Base-by-base conservation (phyloP, 2,888 invertebrate species). In the Drosophila aldrichi region DNA sequence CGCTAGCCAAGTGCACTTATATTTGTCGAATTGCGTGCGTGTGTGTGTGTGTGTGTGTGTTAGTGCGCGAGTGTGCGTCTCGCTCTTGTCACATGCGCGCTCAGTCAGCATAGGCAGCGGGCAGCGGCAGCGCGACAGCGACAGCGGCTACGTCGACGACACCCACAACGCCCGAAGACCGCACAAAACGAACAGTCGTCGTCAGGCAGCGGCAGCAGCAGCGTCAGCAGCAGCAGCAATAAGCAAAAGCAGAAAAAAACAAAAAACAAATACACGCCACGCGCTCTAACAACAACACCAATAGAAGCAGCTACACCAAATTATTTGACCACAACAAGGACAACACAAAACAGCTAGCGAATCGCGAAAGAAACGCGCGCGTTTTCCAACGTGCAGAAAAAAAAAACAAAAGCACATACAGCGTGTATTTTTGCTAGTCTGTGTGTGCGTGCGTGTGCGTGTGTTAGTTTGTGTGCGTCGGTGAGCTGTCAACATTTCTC, bases 171-270 rank as follows among this genome's bases (percentile, higher is more conserved):
- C 56, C 43, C 78, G 81, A 78, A 81, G 78, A 77, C 81, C 64
- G 69, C 60, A 58, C 55, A 62, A 72, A 81, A 62, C 70, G 74
- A 74, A 83, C 81, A 81, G 87, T 82, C 87, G 88, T 77, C 77
- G 81, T 88, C 67, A 79, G 81, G 88, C 82, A 88, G 80, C 89
- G 85, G 84, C 88, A 89, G 84, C 88, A 83, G 83, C 87, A 79
- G 73, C 84, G 70, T 63, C 80, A 76, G 68, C 78, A 81, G 81
- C 77, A 80, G 77, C 81, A 81, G 81, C 79, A 62, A 43, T 54
- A 77, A 56, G 29, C 43, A 77, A 18, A 43, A 43, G 22, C 16
- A 22, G 58, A 41, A 48, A 36, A 36, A 36, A 38, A 38, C 2
- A 16, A 36, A 14, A 38, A 38, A 38, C 16, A 16, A 38, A 14